Evolutionary conservation across 2,797 vertebrate species (phyloP).

Genomic region (Sebastes cheni): DNA sequence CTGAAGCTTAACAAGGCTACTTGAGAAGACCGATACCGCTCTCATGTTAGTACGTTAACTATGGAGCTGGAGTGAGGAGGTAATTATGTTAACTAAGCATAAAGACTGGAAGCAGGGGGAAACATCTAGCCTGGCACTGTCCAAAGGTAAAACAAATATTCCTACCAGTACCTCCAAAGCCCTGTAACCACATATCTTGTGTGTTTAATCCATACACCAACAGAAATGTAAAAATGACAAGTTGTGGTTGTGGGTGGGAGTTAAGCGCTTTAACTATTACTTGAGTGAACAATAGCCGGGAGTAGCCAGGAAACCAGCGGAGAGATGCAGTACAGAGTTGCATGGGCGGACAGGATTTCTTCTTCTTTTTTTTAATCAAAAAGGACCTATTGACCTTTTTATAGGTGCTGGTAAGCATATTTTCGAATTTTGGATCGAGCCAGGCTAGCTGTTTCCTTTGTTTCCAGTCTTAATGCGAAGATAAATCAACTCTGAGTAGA

Average conservation of each 20-base stretch:
- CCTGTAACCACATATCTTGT: no score
- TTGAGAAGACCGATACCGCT: neutral
- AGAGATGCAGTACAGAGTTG: neutral
- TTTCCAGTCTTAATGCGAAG: no score
- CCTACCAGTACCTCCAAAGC: no score
- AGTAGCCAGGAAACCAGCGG: no score
- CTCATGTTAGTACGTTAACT: neutral
- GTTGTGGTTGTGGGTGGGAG: neutral
- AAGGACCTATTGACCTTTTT: no score
- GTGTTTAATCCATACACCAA: neutral
- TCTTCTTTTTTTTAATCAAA: neutral
- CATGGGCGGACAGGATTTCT: neutral
- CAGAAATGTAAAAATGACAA: neutral
- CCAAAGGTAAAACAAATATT: neutral
- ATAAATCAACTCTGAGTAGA: no score
- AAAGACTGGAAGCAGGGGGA: neutral
- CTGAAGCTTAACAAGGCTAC: no score
- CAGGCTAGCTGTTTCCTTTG: no score
- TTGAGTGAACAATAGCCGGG: no score
- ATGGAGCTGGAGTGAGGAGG: neutral
- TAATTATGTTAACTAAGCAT: neutral
- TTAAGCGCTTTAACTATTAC: neutral
- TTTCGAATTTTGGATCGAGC: no score
- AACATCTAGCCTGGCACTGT: neutral
- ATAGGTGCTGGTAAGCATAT: no score